Conservation (phyloP, 2,797 vertebrate genomes). For the Hirundo rustica region DNA sequence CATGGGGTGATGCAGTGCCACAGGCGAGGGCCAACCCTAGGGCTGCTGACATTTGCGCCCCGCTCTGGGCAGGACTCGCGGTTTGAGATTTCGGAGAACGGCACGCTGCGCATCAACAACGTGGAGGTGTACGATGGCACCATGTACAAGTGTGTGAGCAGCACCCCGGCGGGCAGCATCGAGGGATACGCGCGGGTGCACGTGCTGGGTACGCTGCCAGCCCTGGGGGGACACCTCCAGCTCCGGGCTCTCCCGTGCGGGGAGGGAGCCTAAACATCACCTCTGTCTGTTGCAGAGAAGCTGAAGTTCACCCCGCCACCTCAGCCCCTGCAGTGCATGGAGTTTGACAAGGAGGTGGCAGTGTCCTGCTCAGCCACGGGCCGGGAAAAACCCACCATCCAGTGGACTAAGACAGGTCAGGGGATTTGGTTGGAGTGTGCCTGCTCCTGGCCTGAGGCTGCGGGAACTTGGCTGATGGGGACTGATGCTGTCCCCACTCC, state of each 20-base stretch:
- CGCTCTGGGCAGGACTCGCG: conserved; percentile 76
- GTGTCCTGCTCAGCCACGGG: conserved; percentile 93
- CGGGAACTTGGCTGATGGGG: accelerated
- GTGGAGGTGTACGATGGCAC: conserved; percentile 96
- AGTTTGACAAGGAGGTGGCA: conserved; percentile 88
- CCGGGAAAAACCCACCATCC: conserved; percentile 86
- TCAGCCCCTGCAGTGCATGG: conserved; percentile 90
- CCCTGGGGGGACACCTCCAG: background rate
- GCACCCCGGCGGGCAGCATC: conserved; percentile 82
- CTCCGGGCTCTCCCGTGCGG: background rate
- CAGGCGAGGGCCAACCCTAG: background rate
- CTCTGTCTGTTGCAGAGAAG: conserved; percentile 81
- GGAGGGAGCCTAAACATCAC: background rate
- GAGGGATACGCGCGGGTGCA: conserved; percentile 84
- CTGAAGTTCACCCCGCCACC: conserved; percentile 96
- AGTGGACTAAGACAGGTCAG: conserved; percentile 91
- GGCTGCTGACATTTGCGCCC: background rate
- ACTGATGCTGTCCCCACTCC: accelerated
- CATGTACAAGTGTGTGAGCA: conserved; percentile 87
- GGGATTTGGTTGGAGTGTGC: accelerated
- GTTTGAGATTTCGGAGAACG: conserved; percentile 88
- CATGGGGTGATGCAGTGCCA: background rate
- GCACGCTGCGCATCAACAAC: conserved; percentile 90
- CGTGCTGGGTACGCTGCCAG: conserved; percentile 83
- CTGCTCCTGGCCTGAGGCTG: background rate